Conservation (phyloP, 2,113 vertebrate genomes). For the Camelus dromedarius region DNA sequence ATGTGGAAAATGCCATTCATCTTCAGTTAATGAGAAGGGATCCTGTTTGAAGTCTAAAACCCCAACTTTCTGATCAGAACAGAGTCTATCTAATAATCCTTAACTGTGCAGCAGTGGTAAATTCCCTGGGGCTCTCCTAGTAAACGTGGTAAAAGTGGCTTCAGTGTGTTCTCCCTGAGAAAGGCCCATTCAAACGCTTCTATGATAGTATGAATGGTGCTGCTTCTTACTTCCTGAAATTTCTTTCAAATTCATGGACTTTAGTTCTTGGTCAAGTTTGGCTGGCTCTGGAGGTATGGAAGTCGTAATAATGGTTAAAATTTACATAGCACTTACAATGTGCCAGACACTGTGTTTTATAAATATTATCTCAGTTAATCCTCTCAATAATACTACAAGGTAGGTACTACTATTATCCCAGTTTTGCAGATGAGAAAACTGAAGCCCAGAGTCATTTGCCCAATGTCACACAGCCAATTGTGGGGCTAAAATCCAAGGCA, state of each 20-base stretch:
- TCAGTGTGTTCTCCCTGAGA: constrained; percentile 26
- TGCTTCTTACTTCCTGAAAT: not conserved
- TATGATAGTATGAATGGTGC: not conserved
- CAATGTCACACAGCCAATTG: not conserved
- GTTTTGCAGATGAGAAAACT: not conserved
- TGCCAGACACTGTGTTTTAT: not conserved
- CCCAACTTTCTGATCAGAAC: constrained; percentile 73
- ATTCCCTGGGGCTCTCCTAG: constrained; percentile 67
- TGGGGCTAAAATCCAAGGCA: not conserved
- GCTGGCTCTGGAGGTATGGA: not conserved
- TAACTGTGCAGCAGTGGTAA: constrained; percentile 57
- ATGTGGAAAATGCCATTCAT: constrained; percentile 82
- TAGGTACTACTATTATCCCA: not conserved
- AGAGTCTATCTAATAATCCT: constrained; percentile 58
- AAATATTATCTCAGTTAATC: not conserved
- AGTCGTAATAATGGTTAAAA: not conserved
- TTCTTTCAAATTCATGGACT: constrained; percentile 1
- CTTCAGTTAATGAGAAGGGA: constrained; percentile 76
- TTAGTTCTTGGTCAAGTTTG: constrained; percentile 36
- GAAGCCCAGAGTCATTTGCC: not conserved
- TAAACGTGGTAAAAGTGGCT: not conserved
- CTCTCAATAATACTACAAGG: not conserved
- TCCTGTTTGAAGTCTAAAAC: constrained; percentile 81
- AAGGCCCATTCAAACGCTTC: not conserved
- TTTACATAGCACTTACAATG: not conserved